Percentiles rank a stretch among this genome's conserved stretches.
Evolutionary conservation across 2,113 vertebrate species (phyloP).

Genomic region (Syngnathus floridae): DNA sequence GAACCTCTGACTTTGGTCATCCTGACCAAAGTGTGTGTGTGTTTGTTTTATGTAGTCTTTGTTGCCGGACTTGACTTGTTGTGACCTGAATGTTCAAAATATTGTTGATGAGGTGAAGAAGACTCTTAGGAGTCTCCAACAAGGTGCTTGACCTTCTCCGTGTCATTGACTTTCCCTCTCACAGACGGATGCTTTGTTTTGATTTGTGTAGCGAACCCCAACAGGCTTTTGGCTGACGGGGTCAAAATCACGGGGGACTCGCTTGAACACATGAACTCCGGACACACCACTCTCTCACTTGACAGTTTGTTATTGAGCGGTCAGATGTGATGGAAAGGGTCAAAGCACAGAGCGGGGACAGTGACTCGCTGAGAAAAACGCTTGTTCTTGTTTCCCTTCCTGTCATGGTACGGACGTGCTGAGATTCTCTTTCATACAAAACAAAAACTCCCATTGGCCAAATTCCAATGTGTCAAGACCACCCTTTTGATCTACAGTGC

Average conservation of each 20-base stretch:
- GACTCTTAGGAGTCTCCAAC: conserved; percentile 8
- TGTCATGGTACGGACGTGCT: conserved; percentile 35
- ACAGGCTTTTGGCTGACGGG: conserved; percentile 19
- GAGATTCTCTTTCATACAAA: conserved; percentile 37
- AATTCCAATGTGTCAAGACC: conserved; percentile 19
- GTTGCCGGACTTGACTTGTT: neutral
- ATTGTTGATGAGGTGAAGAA: conserved; percentile 18
- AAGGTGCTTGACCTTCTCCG: conserved; percentile 32
- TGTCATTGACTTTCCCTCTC: conserved; percentile 39
- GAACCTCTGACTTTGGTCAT: neutral
- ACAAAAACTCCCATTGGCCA: conserved; percentile 17
- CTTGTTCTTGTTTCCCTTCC: conserved; percentile 37
- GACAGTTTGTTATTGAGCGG: conserved; percentile 36
- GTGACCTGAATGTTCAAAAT: neutral
- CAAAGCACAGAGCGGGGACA: conserved; percentile 39
- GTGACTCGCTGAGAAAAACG: conserved; percentile 29
- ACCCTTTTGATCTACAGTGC: conserved; percentile 14
- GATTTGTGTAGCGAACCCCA: conserved; percentile 26
- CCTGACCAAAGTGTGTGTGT: neutral
- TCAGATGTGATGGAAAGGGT: conserved; percentile 38
- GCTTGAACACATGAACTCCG: conserved; percentile 1
- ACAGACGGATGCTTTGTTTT: conserved; percentile 52
- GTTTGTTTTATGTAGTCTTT: neutral
- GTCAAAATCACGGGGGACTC: conserved; percentile 32
- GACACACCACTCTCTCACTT: conserved; percentile 15